Evolutionary conservation across 2,113 vertebrate genomes (phyloP).

Genomic region (Sisor rabdophorus): DNA sequence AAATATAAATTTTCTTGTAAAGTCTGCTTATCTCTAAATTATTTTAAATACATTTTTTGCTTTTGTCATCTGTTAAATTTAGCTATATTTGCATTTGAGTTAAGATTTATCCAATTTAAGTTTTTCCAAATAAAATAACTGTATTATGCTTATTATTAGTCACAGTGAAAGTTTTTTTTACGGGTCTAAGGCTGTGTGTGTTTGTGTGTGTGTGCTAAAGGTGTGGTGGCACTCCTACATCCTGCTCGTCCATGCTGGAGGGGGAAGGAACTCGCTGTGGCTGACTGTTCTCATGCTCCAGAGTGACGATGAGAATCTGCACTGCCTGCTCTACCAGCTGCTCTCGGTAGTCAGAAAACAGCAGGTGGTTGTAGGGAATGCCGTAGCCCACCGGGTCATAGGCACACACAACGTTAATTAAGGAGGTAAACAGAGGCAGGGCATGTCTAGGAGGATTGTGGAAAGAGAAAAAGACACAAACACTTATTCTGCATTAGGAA

Average conservation of each 20-base stretch:
- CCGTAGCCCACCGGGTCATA: constrained; percentile 97
- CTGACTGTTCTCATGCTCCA: constrained; percentile 84
- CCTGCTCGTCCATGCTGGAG: constrained; percentile 85
- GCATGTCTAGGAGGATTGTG: constrained; percentile 75
- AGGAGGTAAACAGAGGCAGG: constrained; percentile 92
- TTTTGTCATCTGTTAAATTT: too few relatives aligned
- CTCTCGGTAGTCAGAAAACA: constrained; percentile 94
- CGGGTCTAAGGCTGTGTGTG: neutral
- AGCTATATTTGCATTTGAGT: neutral
- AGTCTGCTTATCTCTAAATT: too few relatives aligned
- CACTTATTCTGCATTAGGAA: neutral
- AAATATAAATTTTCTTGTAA: too few relatives aligned
- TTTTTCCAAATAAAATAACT: too few relatives aligned
- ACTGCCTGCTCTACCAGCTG: constrained; percentile 93
- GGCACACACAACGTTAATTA: constrained; percentile 92
- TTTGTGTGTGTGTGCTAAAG: constrained; percentile 32
- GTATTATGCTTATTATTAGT: too few relatives aligned
- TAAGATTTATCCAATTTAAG: neutral
- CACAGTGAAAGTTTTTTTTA: neutral
- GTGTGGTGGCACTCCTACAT: constrained; percentile 68
- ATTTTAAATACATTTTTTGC: too few relatives aligned
- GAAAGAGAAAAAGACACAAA: constrained; percentile 20
- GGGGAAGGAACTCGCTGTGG: constrained; percentile 81
- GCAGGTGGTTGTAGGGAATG: constrained; percentile 96
- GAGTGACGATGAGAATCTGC: constrained; percentile 91